A percentile compares a stretch with the other conserved stretches of the same genome.
Evolutionary conservation across 2,113 vertebrate species (phyloP).

Genomic region (Lamprologus ornatipinnis): DNA sequence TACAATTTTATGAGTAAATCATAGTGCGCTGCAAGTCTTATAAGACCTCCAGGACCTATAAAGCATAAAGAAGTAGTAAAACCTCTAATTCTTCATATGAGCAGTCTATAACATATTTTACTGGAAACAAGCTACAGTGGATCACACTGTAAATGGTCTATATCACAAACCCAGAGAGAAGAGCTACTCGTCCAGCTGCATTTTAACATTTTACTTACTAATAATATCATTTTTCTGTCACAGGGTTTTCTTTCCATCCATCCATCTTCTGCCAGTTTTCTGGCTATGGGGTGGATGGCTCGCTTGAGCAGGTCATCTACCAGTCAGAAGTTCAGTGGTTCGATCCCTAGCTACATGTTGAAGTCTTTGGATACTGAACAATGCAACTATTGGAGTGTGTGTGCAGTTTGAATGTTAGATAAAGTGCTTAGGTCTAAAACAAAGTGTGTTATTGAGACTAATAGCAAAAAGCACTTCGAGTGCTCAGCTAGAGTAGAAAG

Average conservation of each 20-base stretch:
- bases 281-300: not conserved
- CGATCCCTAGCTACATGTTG: not conserved
- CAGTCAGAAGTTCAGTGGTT: not conserved
- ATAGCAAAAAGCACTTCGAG: not conserved
- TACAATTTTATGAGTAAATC: not conserved
- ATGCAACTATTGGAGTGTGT: not conserved
- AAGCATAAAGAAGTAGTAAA: not conserved
- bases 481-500: not conserved
- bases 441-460: not conserved
- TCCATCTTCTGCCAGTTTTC: not conserved
- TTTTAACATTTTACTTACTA: not conserved
- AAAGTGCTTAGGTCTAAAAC: not conserved
- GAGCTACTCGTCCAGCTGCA: not conserved
- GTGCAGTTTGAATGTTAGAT: not conserved
- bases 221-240: not conserved
- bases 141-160: not conserved
- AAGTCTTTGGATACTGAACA: not conserved
- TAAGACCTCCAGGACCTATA: not conserved
- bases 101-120: not conserved
- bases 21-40: not conserved
- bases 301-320: rapidly evolving
- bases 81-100: not conserved
- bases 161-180: not conserved
- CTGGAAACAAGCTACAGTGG: not conserved
- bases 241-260: not conserved